A percentile compares a stretch with the other conserved stretches of the same genome.
These are phyloP conservation scores for Lophochroa leadbeateri DNA, from an alignment of 2,113 vertebrate species.

Conservation along the genomic window DNA sequence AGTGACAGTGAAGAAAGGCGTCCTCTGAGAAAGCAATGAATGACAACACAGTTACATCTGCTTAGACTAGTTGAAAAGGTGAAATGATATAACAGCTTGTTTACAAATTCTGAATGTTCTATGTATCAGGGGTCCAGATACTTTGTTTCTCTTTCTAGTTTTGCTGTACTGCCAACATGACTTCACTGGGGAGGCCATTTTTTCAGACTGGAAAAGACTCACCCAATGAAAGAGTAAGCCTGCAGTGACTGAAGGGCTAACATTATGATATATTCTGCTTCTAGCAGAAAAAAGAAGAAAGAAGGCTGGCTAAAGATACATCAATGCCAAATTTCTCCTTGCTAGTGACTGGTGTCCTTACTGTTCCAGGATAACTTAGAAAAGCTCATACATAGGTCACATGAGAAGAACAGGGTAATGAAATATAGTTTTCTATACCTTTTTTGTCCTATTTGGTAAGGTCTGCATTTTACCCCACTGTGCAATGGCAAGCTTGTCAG, in stretches of 20 bases:
- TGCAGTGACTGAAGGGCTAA: background rate
- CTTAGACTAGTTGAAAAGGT: background rate
- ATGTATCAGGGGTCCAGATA: background rate
- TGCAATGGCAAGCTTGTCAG: background rate
- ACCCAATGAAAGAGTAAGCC: background rate
- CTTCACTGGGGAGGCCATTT: background rate
- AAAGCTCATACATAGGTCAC: background rate
- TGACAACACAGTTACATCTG: background rate
- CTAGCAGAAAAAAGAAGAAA: background rate
- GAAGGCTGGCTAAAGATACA: background rate
- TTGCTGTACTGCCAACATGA: background rate
- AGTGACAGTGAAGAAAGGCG: background rate
- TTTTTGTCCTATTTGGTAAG: background rate
- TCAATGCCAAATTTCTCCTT: background rate
- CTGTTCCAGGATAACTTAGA: background rate
- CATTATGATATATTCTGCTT: background rate
- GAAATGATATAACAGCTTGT: background rate
- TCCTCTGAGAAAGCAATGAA: background rate
- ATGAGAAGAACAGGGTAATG: background rate
- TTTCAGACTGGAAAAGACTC: background rate
- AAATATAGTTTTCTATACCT: background rate
- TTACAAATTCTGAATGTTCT: background rate
- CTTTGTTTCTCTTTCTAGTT: background rate
- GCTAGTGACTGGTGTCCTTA: background rate
- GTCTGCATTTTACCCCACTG: background rate